Conservation (phyloP, 2,888 invertebrate species). For the Leptopilina myrica region DNA sequence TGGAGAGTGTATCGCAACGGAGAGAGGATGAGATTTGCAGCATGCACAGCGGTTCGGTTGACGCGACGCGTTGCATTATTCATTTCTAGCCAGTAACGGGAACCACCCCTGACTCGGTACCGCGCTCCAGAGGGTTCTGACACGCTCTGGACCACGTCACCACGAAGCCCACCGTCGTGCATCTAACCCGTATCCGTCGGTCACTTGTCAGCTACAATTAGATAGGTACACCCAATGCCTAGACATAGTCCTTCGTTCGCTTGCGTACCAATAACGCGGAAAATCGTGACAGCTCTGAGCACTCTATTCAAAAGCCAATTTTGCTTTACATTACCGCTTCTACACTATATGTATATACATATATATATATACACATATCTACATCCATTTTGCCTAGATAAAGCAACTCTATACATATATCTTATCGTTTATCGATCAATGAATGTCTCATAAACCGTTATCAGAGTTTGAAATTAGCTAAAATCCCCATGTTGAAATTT, state of each 20-base stretch:
- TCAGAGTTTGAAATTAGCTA: too few species aligned
- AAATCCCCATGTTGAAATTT: too few species aligned
- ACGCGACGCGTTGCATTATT: conserved; percentile 74
- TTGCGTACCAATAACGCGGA: conserved; percentile 44
- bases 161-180: conserved; percentile 61
- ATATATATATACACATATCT: not conserved
- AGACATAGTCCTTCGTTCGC: conserved; percentile 16
- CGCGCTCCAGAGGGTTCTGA: conserved; percentile 58
- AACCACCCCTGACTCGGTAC: conserved; percentile 62
- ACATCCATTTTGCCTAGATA: not conserved
- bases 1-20: conserved; percentile 54
- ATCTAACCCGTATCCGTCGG: conserved; percentile 55
- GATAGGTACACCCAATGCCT: conserved; percentile 40
- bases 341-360: too few species aligned
- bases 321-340: conserved; percentile 17
- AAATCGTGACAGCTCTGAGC: conserved; percentile 32
- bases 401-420: not conserved
- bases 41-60: conserved; percentile 65
- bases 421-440: too few species aligned
- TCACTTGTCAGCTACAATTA: conserved; percentile 67
- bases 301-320: conserved; percentile 29
- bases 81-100: conserved; percentile 68
- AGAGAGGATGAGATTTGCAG: conserved; percentile 69
- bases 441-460: conserved; percentile 1
- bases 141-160: conserved; percentile 61